These are phyloP conservation scores for Galagoides demidoff DNA, from an alignment of 2,797 vertebrate species.

Conservation along the genomic window DNA sequence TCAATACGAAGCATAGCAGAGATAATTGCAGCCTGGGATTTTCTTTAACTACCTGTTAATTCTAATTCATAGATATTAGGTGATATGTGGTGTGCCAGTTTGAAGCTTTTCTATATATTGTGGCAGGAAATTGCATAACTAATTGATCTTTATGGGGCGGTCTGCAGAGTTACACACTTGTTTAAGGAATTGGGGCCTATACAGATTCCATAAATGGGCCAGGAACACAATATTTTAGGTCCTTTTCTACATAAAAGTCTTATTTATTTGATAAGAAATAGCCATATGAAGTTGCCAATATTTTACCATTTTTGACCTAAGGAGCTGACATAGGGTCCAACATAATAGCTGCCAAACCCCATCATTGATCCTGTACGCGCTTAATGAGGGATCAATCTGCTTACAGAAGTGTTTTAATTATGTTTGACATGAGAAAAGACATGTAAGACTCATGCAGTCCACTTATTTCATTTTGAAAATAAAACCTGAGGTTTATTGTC, in stretches of 20 bases:
- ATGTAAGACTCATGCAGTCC: background rate
- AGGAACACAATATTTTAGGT: background rate
- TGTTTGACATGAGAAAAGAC: background rate
- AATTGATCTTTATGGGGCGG: background rate
- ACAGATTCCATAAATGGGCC: background rate
- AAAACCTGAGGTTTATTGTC: background rate
- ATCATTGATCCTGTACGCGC: background rate
- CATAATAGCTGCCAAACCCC: background rate
- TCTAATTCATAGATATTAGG: background rate
- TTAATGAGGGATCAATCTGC: background rate
- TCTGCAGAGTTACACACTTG: background rate
- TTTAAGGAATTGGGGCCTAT: background rate
- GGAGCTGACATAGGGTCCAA: background rate
- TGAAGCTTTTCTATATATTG: background rate
- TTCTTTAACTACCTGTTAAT: background rate
- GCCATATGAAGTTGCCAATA: background rate
- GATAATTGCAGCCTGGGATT: background rate
- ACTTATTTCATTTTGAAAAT: conserved; percentile 10
- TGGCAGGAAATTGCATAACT: background rate
- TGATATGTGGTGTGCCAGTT: background rate
- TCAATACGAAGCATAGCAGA: background rate
- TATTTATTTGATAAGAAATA: background rate
- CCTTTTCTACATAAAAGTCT: background rate
- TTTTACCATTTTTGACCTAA: background rate
- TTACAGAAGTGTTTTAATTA: background rate